Conservation (phyloP, 2,888 invertebrate genomes). For the Synergus japonicus region DNA sequence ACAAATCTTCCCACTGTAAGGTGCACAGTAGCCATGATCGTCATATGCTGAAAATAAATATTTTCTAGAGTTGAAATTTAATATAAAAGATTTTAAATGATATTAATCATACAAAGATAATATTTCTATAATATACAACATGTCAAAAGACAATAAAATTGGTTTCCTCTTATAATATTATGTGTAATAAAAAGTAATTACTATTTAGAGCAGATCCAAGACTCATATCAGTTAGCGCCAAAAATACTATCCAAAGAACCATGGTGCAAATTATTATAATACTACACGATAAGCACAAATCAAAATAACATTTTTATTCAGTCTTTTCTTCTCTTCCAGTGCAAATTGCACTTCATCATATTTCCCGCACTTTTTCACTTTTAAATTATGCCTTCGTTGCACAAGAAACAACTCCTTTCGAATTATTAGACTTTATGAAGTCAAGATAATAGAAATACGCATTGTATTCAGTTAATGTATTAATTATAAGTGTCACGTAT, state of each 20-base stretch:
- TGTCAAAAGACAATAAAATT: no score
- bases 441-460: background rate
- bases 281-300: conserved; percentile 9
- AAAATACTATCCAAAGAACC: conserved; percentile 59
- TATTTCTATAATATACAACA: no score
- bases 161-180: background rate
- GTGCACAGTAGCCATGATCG: conserved; percentile 86
- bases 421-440: background rate
- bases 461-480: background rate
- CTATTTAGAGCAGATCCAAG: conserved; percentile 55
- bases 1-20: conserved; percentile 91
- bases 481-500: background rate
- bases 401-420: background rate
- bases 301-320: background rate
- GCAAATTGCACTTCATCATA: background rate
- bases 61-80: no score
- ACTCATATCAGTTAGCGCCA: conserved; percentile 57
- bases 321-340: background rate
- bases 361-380: background rate
- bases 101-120: no score
- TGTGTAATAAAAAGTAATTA: conserved; percentile 51
- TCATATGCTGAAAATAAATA: conserved; percentile 54
- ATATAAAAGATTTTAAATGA: no score
- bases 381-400: background rate
- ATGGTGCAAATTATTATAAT: conserved; percentile 46